Conservation (phyloP, 1,140 invertebrate species). For the Drosophila kepulauana region DNA sequence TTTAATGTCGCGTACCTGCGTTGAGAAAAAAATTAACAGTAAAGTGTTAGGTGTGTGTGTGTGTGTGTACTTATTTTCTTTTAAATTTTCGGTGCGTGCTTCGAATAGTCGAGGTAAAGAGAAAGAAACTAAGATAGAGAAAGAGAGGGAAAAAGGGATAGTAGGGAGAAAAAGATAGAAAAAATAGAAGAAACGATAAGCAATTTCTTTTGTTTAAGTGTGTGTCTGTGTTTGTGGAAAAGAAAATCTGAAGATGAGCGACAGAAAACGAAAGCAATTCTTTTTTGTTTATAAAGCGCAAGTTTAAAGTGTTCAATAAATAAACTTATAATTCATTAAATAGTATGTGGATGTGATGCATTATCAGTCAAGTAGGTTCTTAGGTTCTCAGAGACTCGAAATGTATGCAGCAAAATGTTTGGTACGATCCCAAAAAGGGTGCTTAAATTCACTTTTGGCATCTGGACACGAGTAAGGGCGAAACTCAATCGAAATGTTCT, state of each 20-base stretch:
- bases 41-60: constrained; percentile 58
- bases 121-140: constrained; percentile 9
- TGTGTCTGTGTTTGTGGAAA: constrained; percentile 46
- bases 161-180: constrained; percentile 41
- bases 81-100: constrained; percentile 63
- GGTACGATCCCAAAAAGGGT: constrained; percentile 17
- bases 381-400: constrained; percentile 11
- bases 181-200: constrained; percentile 64
- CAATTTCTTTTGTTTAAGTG: constrained; percentile 44
- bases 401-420: constrained; percentile 9
- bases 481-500: neutral
- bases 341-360: constrained; percentile 27
- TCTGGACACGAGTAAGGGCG: neutral
- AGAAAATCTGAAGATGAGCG: constrained; percentile 60
- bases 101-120: constrained; percentile 50
- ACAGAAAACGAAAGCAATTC: constrained; percentile 49
- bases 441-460: neutral
- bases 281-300: constrained; percentile 53
- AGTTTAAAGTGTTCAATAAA: constrained; percentile 33
- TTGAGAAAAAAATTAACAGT: constrained; percentile 68
- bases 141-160: constrained; percentile 14
- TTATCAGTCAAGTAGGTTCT: constrained; percentile 25
- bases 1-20: constrained; percentile 76
- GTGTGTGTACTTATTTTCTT: constrained; percentile 41
- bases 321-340: constrained; percentile 25